Evolutionary conservation across 2,888 invertebrate species (phyloP).

Genomic region (Thera britannica): DNA sequence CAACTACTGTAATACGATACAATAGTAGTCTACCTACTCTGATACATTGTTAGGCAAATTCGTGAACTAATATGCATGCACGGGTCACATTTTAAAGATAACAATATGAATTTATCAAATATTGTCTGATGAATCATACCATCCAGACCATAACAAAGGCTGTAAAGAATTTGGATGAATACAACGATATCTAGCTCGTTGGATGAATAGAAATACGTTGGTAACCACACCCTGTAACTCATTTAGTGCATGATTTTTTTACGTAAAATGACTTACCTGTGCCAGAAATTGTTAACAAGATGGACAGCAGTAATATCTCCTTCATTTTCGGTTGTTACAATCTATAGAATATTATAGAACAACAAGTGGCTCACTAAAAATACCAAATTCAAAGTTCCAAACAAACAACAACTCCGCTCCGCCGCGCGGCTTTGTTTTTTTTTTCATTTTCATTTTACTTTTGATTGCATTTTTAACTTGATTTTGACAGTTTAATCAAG

Average conservation of each 20-base stretch:
- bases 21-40: too few species aligned
- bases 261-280: conserved; percentile 31
- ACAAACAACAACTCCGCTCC: too few species aligned
- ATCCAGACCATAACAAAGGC: conserved; percentile 28
- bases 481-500: too few species aligned
- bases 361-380: not conserved
- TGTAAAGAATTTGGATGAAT: conserved; percentile 28
- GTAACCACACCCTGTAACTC: conserved; percentile 34
- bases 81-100: not conserved
- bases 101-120: conserved; percentile 4
- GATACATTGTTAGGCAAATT: too few species aligned
- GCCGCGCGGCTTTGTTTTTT: too few species aligned
- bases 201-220: conserved; percentile 33
- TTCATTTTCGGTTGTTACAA: conserved; percentile 29
- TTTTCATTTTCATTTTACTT: too few species aligned
- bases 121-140: conserved; percentile 17
- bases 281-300: conserved; percentile 24
- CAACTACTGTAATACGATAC: too few species aligned
- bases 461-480: too few species aligned
- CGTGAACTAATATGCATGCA: not conserved
- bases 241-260: not conserved
- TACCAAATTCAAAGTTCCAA: too few species aligned
- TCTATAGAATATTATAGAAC: not conserved
- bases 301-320: conserved; percentile 22
- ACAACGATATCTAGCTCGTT: conserved; percentile 5